phyloP scores from a whole-genome alignment of 2,113 vertebrate genomes.

The Chloroceryle aenea region DNA sequence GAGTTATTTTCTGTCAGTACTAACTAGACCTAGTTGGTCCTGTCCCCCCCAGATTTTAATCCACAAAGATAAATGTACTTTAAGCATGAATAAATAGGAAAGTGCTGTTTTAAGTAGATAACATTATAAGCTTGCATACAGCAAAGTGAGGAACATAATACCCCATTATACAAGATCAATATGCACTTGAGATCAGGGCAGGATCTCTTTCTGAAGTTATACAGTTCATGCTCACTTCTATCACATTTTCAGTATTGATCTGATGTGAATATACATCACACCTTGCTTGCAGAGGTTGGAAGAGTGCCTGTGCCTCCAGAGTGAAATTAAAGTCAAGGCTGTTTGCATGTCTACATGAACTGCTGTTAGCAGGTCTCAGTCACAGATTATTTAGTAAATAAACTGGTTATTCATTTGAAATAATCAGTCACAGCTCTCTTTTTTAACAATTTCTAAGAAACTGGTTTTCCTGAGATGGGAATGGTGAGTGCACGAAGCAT shows the following conservation, averaged over 20 bases:
- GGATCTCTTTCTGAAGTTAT: slow-evolving; percentile 41
- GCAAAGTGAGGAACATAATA: slow-evolving; percentile 28
- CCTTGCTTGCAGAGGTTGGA: neutral
- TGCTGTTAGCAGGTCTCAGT: slow-evolving; percentile 14
- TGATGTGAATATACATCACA: slow-evolving; percentile 16
- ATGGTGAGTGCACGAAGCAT: neutral
- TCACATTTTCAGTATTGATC: slow-evolving; percentile 66
- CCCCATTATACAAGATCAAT: slow-evolving; percentile 30
- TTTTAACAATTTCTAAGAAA: neutral
- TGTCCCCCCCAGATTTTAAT: neutral
- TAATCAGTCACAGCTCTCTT: neutral
- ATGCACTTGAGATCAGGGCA: neutral
- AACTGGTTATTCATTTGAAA: slow-evolving; percentile 7
- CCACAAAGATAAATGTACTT: neutral
- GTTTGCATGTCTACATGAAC: slow-evolving; percentile 3
- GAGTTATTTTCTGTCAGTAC: neutral
- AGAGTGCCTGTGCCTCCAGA: slow-evolving; percentile 2
- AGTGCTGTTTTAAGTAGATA: slow-evolving; percentile 7
- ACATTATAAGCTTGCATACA: neutral
- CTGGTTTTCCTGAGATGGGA: neutral
- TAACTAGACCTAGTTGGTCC: neutral
- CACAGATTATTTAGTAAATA: slow-evolving; percentile 14
- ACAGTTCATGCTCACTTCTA: slow-evolving; percentile 26
- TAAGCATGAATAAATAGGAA: neutral
- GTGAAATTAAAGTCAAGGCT: slow-evolving; percentile 45